phyloP scores from a whole-genome alignment of 1,140 invertebrate species.

The Fopius arisanus region DNA sequence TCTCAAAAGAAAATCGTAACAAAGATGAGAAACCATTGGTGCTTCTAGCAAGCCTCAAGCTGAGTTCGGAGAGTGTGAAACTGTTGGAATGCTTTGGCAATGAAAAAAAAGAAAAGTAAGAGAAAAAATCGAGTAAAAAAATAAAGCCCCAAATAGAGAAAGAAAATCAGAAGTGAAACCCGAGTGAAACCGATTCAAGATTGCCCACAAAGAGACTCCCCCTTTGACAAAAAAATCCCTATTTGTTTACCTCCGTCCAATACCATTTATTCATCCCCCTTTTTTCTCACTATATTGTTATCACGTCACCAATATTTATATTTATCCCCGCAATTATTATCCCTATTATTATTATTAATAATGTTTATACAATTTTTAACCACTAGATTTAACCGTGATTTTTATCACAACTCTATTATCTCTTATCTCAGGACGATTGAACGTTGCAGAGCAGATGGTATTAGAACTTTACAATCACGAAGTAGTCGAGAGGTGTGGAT shows the following conservation, averaged over 20 bases:
- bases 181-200: constrained; percentile 22
- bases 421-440: neutral
- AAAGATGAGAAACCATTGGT: neutral
- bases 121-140: too few relatives aligned
- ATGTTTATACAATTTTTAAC: neutral
- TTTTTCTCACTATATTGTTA: neutral
- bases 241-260: neutral
- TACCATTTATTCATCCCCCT: neutral
- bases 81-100: neutral
- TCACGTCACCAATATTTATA: too few relatives aligned
- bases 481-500: neutral
- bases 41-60: neutral
- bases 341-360: too few relatives aligned
- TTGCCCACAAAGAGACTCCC: constrained; percentile 20
- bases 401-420: neutral
- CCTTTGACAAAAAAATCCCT: constrained; percentile 13
- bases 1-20: neutral
- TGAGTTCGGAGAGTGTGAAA: neutral
- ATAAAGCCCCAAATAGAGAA: neutral
- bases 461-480: constrained; percentile 14
- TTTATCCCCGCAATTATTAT: neutral
- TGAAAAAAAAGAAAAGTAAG: neutral
- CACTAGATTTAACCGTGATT: neutral
- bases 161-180: constrained; percentile 1
- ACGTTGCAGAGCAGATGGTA: neutral